phyloP scores from a whole-genome alignment of 2,888 invertebrate genomes.

The Ctenicera cuprea region DNA sequence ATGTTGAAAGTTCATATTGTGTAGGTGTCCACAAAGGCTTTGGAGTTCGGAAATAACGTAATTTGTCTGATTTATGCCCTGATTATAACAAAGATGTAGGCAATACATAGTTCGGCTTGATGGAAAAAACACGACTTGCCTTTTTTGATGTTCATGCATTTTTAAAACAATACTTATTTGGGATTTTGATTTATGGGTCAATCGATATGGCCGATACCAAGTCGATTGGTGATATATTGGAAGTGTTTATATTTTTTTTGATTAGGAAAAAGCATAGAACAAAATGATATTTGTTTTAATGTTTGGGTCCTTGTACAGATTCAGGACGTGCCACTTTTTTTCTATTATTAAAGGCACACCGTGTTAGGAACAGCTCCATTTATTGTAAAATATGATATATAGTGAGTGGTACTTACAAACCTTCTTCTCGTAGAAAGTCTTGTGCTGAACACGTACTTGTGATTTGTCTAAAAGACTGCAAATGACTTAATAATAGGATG shows the following conservation, averaged over 20 bases:
- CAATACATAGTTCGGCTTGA: conserved; percentile 1
- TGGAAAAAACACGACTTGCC: conserved; percentile 22
- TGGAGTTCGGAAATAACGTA: conserved; percentile 24
- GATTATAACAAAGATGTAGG: conserved; percentile 20
- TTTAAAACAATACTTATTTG: conserved; percentile 13
- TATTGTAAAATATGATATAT: conserved; percentile 2
- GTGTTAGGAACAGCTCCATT: background rate
- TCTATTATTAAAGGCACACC: background rate
- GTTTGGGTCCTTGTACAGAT: background rate
- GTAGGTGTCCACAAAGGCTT: conserved; percentile 17
- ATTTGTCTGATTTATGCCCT: conserved; percentile 31
- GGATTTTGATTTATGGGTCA: conserved; percentile 1
- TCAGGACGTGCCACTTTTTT: conserved; percentile 10
- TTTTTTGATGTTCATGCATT: conserved; percentile 21
- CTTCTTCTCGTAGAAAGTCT: conserved; percentile 9
- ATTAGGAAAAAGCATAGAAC: no score
- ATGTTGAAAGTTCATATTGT: conserved; percentile 10
- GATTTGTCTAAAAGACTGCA: conserved; percentile 8
- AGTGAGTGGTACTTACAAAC: background rate
- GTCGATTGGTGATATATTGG: no score
- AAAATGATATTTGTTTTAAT: no score
- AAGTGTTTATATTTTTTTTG: no score
- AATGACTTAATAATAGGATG: background rate
- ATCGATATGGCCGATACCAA: background rate
- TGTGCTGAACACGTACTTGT: background rate